These are phyloP conservation scores for Platalea minor DNA, from an alignment of 2,797 vertebrate genomes.

Conservation along the genomic window DNA sequence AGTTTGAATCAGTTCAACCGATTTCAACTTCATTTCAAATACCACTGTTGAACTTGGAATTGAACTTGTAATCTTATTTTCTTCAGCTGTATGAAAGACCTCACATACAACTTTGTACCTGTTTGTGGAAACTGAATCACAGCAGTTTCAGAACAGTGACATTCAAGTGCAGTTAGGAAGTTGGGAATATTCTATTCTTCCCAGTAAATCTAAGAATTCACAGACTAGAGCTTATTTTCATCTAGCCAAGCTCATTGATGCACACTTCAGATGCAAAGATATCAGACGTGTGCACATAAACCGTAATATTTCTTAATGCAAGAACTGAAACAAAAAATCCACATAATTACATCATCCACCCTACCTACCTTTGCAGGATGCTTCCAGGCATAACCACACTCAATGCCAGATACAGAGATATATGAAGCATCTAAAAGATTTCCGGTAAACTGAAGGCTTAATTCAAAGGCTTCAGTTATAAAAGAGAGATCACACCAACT, in stretches of 20 bases:
- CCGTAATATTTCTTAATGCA: neutral
- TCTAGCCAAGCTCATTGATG: neutral
- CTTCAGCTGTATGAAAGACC: neutral
- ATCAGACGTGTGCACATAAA: neutral
- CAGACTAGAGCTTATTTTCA: neutral
- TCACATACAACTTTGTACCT: neutral
- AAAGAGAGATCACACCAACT: neutral
- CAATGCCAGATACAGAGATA: neutral
- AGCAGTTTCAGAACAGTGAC: conserved; percentile 18
- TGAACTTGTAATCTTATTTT: neutral
- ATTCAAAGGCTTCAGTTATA: conserved; percentile 16
- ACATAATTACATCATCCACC: neutral
- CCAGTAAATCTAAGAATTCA: conserved; percentile 19
- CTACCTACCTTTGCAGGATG: neutral
- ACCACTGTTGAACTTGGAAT: conserved; percentile 4
- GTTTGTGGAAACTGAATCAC: neutral
- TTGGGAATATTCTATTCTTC: neutral
- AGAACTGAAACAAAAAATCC: neutral
- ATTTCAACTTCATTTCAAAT: neutral
- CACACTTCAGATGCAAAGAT: neutral
- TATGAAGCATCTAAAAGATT: conserved; percentile 11
- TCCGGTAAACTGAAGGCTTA: conserved; percentile 31
- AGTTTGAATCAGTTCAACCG: neutral
- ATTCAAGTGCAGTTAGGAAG: conserved; percentile 35
- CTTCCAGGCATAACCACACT: neutral